phyloP scores from a whole-genome alignment of 2,888 invertebrate species.

The Cantharis lateralis region DNA sequence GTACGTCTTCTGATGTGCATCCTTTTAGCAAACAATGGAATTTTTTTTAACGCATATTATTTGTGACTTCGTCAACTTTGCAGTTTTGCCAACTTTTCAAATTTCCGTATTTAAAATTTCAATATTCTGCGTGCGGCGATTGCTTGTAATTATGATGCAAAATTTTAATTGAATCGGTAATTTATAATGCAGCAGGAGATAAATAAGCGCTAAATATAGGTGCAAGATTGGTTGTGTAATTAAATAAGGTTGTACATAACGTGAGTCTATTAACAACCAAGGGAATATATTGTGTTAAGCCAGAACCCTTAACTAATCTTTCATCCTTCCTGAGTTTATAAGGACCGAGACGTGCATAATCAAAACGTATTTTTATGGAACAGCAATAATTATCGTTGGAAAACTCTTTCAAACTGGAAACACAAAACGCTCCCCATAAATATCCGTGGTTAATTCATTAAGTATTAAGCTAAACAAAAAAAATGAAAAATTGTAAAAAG shows the following conservation, averaged over 20 bases:
- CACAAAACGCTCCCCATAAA: background rate
- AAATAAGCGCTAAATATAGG: slow-evolving; percentile 12
- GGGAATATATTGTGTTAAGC: slow-evolving; percentile 44
- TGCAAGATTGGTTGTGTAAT: slow-evolving; percentile 36
- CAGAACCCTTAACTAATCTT: slow-evolving; percentile 45
- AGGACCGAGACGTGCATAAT: slow-evolving; percentile 19
- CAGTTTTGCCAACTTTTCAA: too few species aligned
- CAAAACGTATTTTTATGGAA: slow-evolving; percentile 23
- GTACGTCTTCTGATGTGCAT: background rate
- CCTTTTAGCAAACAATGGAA: background rate
- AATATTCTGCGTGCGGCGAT: background rate
- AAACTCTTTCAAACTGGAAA: background rate
- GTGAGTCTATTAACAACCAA: slow-evolving; percentile 44
- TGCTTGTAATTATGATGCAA: background rate
- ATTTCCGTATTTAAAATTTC: too few species aligned
- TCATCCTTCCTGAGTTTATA: slow-evolving; percentile 23
- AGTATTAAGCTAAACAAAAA: background rate
- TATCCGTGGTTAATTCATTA: background rate
- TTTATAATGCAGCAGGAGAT: background rate
- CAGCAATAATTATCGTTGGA: background rate
- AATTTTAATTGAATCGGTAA: background rate
- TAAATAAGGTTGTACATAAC: slow-evolving; percentile 39
- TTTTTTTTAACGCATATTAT: background rate
- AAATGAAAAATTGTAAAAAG: background rate
- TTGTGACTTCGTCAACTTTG: background rate